Base-by-base conservation (phyloP, 2,888 invertebrate species). In the Drosophila putrida region DNA sequence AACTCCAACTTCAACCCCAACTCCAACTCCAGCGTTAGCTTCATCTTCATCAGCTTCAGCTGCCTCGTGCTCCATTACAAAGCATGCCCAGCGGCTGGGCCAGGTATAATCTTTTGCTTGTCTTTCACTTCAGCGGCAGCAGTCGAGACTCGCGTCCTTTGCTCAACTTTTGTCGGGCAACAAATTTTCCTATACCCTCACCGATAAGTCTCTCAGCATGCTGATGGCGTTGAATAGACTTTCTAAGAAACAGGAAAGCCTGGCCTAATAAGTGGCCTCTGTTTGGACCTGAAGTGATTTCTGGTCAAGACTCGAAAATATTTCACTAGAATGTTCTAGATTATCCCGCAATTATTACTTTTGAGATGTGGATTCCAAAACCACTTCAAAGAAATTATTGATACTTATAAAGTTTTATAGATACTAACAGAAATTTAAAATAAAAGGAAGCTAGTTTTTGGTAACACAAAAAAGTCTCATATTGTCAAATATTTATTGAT, bases 71-170 rank as follows among this genome's bases (percentile, higher is more conserved):
- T 54, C 63, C 63, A 61, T 82, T 88, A 82, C 78, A 84, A 88
- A 85, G 83, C 65, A 75, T 88, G 88, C 83, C 88, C 80, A 51
- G 73, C 71, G 83, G 85, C 85, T 73, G 82, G 78, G 86, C 70
- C 85, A 88, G 80, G 80, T 82, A 71, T 88, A 88, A 83, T 88
- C 85, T 88, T 78, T 82, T 80, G 82, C 82, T 84, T 83, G 85
- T 87, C 82, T 83, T 83, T 85, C 68, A 67, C 75, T 77, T 77
- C 66, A 50, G 43, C 27, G 53, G 55, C 79, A 71, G 31, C 76
- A 53, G 65, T 38, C 35, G 39, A 43, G 49, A 15, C 13, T 4
- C 50, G 50, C 36, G 27, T 31, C 41, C 54, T 39, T 59, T 44
- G 20, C 64, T 27, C 51, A 53, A 46, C 47, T 38, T 55, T 27